Percentiles rank a stretch among this genome's conserved stretches.
Conservation (phyloP, 2,113 vertebrate species). For the Sturnus vulgaris region DNA sequence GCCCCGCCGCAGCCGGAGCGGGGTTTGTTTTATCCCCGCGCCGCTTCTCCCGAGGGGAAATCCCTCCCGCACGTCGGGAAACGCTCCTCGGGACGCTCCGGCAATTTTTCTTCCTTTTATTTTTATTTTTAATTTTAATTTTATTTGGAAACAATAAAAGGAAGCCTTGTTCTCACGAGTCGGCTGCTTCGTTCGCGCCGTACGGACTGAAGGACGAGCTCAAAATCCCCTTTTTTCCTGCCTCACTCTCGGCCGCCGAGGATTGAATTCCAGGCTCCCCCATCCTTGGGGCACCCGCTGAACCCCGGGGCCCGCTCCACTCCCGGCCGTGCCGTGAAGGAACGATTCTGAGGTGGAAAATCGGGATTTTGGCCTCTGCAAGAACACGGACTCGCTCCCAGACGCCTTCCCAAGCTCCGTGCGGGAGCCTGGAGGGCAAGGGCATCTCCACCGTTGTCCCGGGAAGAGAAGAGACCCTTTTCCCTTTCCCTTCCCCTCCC, state of each 20-base stretch:
- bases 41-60: neutral
- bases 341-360: neutral
- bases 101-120: neutral
- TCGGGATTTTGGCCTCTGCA: neutral
- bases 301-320: neutral
- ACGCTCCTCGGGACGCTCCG: neutral
- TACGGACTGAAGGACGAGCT: neutral
- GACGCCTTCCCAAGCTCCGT: too few relatives aligned
- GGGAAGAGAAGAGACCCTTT: neutral
- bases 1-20: neutral
- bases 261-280: neutral
- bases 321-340: neutral
- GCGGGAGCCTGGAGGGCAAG: neutral
- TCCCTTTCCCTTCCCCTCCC: neutral
- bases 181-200: neutral
- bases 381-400: neutral
- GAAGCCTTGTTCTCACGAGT: neutral
- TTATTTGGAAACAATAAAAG: conserved; percentile 11
- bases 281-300: neutral
- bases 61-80: neutral
- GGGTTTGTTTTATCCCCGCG: neutral
- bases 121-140: neutral
- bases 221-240: neutral
- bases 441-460: too few relatives aligned
- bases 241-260: neutral